Conservation (phyloP, 2,888 invertebrate species). For the Pandemis heparana region DNA sequence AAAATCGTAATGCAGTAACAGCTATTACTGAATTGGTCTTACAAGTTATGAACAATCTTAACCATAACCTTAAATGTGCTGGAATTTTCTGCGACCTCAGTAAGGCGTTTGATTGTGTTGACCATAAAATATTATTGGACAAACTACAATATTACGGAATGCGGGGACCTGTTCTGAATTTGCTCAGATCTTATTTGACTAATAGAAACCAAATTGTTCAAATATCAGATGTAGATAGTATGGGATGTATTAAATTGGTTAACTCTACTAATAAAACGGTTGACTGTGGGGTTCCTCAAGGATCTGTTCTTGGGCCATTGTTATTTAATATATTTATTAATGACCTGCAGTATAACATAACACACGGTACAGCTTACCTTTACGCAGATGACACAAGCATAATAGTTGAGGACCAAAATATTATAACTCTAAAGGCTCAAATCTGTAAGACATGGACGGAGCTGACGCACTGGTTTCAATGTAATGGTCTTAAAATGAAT, state of each 20-base stretch:
- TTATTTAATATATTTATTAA: constrained; percentile 11
- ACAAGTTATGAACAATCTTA: background rate
- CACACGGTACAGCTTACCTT: background rate
- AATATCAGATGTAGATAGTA: constrained; percentile 45
- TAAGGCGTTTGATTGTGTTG: constrained; percentile 12
- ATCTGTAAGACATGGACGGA: background rate
- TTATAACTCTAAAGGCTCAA: background rate
- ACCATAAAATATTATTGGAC: constrained; percentile 1
- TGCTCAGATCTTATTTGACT: background rate
- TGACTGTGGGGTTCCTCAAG: constrained; percentile 16
- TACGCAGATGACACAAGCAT: constrained; percentile 7
- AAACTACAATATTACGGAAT: constrained; percentile 14
- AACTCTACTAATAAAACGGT: background rate
- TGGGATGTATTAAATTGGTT: background rate
- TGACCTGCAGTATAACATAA: constrained; percentile 7
- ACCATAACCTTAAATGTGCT: background rate
- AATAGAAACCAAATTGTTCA: constrained; percentile 46
- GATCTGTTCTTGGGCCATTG: constrained; percentile 4
- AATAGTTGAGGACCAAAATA: background rate
- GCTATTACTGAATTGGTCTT: background rate
- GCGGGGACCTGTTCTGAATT: background rate
- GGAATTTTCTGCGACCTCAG: constrained; percentile 11
- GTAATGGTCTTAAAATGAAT: background rate
- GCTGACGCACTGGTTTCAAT: background rate
- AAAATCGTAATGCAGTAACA: background rate